Evolutionary conservation across 2,797 vertebrate species (phyloP).

Genomic region (Sebastes iracundus): DNA sequence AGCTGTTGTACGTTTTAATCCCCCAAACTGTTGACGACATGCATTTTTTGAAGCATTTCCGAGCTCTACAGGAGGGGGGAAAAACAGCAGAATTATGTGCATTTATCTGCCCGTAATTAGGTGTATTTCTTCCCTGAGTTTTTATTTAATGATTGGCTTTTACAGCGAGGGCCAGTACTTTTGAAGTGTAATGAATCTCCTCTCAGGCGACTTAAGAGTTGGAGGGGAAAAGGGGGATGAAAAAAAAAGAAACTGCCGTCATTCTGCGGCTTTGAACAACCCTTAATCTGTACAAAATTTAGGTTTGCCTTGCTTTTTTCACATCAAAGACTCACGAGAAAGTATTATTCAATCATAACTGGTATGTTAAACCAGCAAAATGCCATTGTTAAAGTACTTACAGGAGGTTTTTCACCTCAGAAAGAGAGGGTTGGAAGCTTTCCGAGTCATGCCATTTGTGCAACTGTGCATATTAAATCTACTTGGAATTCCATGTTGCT

Average conservation of each 20-base stretch:
- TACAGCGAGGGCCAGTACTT: constrained; percentile 71
- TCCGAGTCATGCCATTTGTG: constrained; percentile 81
- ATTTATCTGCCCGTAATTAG: constrained; percentile 80
- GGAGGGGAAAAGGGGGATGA: constrained; percentile 17
- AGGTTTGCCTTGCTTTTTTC: constrained; percentile 72
- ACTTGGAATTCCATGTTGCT: constrained; percentile 74
- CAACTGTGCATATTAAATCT: constrained; percentile 83
- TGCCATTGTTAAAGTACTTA: constrained; percentile 79
- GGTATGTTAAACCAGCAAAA: constrained; percentile 75
- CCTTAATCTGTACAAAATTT: constrained; percentile 83
- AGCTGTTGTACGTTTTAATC: constrained; percentile 66
- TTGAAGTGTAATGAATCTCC: constrained; percentile 80
- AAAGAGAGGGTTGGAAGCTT: constrained; percentile 76
- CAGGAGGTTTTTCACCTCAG: constrained; percentile 74
- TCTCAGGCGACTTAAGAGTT: constrained; percentile 78
- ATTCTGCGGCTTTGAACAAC: constrained; percentile 78
- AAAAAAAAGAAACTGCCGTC: constrained; percentile 54
- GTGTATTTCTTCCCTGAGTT: constrained; percentile 77
- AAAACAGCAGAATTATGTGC: constrained; percentile 57
- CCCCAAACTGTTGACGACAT: constrained; percentile 58
- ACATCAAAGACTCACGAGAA: constrained; percentile 80
- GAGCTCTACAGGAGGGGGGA: constrained; percentile 30
- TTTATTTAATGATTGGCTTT: constrained; percentile 82
- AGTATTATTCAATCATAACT: constrained; percentile 78
- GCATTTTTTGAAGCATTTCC: constrained; percentile 61